A percentile compares a stretch with the other conserved stretches of the same genome.
phyloP scores from a whole-genome alignment of 2,113 vertebrate species.

The Plectropomus leopardus region DNA sequence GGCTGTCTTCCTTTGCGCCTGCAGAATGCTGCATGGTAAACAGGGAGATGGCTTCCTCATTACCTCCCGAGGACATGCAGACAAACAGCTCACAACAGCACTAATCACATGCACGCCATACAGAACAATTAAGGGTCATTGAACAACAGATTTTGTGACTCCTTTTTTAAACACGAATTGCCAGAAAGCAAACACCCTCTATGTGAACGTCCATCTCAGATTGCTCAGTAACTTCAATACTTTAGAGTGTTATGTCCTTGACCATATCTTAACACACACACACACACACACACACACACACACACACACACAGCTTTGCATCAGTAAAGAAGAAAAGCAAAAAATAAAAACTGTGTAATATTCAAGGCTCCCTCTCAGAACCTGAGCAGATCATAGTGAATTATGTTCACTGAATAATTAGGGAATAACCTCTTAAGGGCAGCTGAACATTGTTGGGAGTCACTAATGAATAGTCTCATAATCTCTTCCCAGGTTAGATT shows the following conservation, averaged over 20 bases:
- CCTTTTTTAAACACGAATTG: constrained; percentile 43
- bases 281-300: constrained; percentile 53
- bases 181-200: constrained; percentile 46
- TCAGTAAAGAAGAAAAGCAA: constrained; percentile 21
- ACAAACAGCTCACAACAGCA: constrained; percentile 53
- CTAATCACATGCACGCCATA: constrained; percentile 54
- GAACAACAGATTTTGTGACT: constrained; percentile 44
- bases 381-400: constrained; percentile 56
- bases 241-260: constrained; percentile 62
- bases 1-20: constrained; percentile 51
- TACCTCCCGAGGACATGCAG: constrained; percentile 73
- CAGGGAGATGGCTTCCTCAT: constrained; percentile 76
- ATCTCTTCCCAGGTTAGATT: constrained; percentile 76
- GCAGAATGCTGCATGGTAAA: constrained; percentile 72
- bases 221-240: constrained; percentile 51
- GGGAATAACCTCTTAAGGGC: constrained; percentile 67
- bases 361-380: constrained; percentile 39
- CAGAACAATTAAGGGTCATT: constrained; percentile 49
- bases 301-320: constrained; percentile 51
- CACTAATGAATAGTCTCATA: constrained; percentile 78
- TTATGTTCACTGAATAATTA: constrained; percentile 73
- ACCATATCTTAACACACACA: constrained; percentile 44
- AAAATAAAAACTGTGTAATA: constrained; percentile 13
- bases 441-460: constrained; percentile 63
- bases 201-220: constrained; percentile 29